Evolutionary conservation across 2,888 invertebrate genomes (phyloP), one percentile per base, ranked within the genome.

Genomic region (Congeria kusceri): DNA sequence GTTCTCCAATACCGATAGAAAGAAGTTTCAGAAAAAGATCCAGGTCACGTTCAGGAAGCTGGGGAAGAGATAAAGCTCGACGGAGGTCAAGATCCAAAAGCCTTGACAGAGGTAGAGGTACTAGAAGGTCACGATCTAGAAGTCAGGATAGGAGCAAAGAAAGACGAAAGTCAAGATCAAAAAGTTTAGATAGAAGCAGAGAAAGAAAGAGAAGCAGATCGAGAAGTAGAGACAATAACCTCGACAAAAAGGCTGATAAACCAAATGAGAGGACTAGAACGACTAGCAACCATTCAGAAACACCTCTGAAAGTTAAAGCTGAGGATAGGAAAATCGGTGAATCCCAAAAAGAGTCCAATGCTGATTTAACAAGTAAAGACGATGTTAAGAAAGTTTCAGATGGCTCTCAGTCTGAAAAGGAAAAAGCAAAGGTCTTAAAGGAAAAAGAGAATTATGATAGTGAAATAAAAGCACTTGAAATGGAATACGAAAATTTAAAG

Each of bases 401-500:
- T 23, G 11, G 25, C 11, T 20, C 53, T 11, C 74, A 77, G 62
- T 47, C 28, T 23, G 62, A 57, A 57, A 77, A 68, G 29, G 68
- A 63, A 53, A 73, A 57, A 53, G 29, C 69, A 3, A 83, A 74
- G 61, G 27, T 85, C 3, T 15, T 78, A 7, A 83, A 80, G 65
- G 87, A 89, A 49, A 79, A 80, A 39, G 85, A 87, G 53, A 81
- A 84, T 20, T 77, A 85, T 47, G 79, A 83, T 23, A 78, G 80
- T 27, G 81, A 87, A 61, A 73, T 90, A 5, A 82, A 77, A 32
- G 68, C 80, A 25, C 75, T 91, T 47, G 87, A 88, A 66, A 80
- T 72, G 13, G 92, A 92, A 75, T 74, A 92, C 25, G 85, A 77
- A 11, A 87, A 84, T 39, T 81, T 92, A 39, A 80, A 86, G 47